Evolutionary conservation across 2,797 vertebrate species (phyloP), one percentile per base, ranked within the genome.

Genomic region (Decapterus maruadsi): DNA sequence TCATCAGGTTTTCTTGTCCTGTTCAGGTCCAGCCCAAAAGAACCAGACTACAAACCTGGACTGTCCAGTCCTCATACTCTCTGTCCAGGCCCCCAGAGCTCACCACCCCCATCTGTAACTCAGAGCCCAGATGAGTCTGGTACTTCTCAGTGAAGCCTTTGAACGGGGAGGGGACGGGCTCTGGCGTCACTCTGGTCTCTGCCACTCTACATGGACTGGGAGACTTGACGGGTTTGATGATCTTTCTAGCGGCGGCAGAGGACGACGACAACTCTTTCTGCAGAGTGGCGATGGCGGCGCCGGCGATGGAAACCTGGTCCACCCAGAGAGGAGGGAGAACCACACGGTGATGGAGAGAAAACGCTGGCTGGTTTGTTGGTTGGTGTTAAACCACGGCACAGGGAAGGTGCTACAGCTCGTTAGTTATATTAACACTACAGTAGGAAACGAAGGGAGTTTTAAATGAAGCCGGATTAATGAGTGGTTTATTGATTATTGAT

Each of bases 161-260:
- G 72, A 98, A 97, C 0, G 97, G 96, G 38, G 96, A 92, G 16
- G 93, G 95, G 46, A 95, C 77, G 3, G 95, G 88, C 85, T 96
- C 95, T 45, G 83, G 77, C 57, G 92, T 94, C 82, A 86, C 74
- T 88, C 89, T 93, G n/a, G 92, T 86, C 90, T 96, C 95, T 12
- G 87, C 81, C 31, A 91, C 26, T 87, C 94, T 97, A 85, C 95
- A 92, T 0, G 84, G 91, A 86, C 87, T 80, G 38, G 97, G 97
- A 78, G 96, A 96, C 89, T 97, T 98, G 89, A 99, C 97, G 0
- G 96, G 91, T 75, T 94, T 97, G 93, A 97, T 98, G 92, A 99
- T 96, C 95, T 97, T 97, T 93, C 96, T 96, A 55, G 82, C 2
- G 12, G 34, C 60, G 72, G 94, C 83, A 58, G 95, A 89, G 60